Percentiles rank a stretch among this genome's conserved stretches.
Evolutionary conservation across 2,797 vertebrate genomes (phyloP).

Genomic region (Fundulus diaphanus): DNA sequence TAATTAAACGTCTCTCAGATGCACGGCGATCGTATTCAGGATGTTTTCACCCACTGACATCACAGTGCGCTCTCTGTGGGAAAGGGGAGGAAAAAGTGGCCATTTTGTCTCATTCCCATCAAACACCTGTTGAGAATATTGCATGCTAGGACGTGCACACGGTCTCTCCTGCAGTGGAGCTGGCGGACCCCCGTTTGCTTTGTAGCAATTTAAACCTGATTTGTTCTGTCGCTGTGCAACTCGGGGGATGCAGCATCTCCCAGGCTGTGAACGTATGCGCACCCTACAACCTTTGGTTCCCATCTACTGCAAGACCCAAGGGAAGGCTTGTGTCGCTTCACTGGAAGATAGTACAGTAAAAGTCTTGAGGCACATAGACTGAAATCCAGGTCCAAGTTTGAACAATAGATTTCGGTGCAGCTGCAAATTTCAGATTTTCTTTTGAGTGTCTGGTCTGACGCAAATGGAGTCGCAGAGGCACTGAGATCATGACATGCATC

Average conservation of each 20-base stretch:
- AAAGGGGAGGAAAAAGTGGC: constrained; percentile 25
- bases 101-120: constrained; percentile 68
- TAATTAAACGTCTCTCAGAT: constrained; percentile 12
- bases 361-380: not conserved
- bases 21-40: not conserved
- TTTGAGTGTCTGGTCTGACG: constrained; percentile 4
- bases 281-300: constrained; percentile 1
- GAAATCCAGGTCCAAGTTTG: not conserved
- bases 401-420: not conserved
- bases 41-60: not conserved
- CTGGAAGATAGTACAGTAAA: not conserved
- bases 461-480: constrained; percentile 12
- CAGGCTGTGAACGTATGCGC: constrained; percentile 42
- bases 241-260: constrained; percentile 24
- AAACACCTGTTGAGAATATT: constrained; percentile 76
- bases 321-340: constrained; percentile 26
- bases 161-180: constrained; percentile 27
- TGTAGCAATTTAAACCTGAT: constrained; percentile 2
- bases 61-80: constrained; percentile 12
- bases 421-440: constrained; percentile 6
- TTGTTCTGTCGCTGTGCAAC: not conserved
- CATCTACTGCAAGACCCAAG: constrained; percentile 14
- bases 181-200: constrained; percentile 15
- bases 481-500: constrained; percentile 21
- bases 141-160: constrained; percentile 37